A percentile compares a stretch with the other conserved stretches of the same genome.
Evolutionary conservation across 2,797 vertebrate genomes (phyloP).

Genomic region (Gambusia yucatana): DNA sequence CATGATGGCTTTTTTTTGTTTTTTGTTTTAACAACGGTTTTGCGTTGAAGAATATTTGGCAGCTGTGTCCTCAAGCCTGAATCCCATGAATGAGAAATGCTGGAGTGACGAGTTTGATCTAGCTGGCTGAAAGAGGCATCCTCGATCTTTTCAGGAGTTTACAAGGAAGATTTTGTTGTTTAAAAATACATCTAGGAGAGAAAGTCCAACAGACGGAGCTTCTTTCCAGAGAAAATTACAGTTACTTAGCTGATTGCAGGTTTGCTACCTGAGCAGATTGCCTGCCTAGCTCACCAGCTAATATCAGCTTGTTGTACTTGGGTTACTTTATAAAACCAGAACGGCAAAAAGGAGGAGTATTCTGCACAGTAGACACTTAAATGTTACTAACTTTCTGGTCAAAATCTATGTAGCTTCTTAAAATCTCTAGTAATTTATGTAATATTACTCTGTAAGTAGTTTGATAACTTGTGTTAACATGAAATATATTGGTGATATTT

Average conservation of each 20-base stretch:
- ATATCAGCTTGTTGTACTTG: background rate
- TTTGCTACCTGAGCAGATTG: background rate
- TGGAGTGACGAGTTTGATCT: background rate
- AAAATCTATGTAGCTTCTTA: background rate
- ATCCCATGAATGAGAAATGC: background rate
- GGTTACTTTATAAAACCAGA: background rate
- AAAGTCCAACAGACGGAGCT: background rate
- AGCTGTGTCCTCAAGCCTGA: background rate
- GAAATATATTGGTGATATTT: background rate
- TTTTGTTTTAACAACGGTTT: background rate
- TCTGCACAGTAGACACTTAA: too few relatives aligned
- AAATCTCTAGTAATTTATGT: background rate
- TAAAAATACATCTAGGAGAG: background rate
- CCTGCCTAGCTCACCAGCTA: background rate
- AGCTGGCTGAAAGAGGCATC: background rate
- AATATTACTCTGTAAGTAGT: background rate
- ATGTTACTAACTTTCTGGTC: too few relatives aligned
- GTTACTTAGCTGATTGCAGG: background rate
- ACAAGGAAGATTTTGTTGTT: background rate
- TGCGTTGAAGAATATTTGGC: background rate
- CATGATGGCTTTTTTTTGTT: too few relatives aligned
- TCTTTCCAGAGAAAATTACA: too few relatives aligned
- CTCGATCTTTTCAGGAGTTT: background rate
- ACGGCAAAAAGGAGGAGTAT: background rate
- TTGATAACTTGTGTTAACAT: background rate